Evolutionary conservation across 2,113 vertebrate genomes (phyloP).

Genomic region (Ursus arctos): DNA sequence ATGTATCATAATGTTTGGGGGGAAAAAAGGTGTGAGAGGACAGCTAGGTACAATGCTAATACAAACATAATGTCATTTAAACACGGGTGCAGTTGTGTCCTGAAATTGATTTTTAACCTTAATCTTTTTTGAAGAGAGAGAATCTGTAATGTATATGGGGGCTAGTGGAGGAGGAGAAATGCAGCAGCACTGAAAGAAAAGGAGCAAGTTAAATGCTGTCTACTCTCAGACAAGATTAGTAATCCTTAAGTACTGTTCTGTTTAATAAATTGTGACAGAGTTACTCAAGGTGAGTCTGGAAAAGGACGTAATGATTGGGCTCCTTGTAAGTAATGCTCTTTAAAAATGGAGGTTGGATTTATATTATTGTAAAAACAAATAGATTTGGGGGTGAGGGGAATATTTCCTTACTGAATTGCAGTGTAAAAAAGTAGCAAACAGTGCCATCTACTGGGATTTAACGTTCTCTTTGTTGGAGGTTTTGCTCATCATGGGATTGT

Average conservation of each 20-base stretch:
- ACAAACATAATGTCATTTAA: constrained; percentile 46
- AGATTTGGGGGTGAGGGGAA: constrained; percentile 58
- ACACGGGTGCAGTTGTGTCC: constrained; percentile 41
- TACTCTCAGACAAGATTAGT: constrained; percentile 79
- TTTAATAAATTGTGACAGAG: constrained; percentile 81
- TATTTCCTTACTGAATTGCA: constrained; percentile 37
- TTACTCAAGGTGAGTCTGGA: constrained; percentile 70
- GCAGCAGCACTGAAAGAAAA: constrained; percentile 72
- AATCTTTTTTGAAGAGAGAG: constrained; percentile 49
- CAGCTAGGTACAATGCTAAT: constrained; percentile 58
- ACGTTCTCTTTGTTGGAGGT: background rate
- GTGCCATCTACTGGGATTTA: constrained; percentile 87
- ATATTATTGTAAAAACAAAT: constrained; percentile 72
- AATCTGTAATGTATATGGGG: background rate
- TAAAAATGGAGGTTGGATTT: constrained; percentile 78
- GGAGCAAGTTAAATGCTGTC: constrained; percentile 78
- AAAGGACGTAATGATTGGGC: constrained; percentile 74
- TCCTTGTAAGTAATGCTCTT: constrained; percentile 80
- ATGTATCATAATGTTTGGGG: constrained; percentile 57
- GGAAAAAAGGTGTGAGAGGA: constrained; percentile 51
- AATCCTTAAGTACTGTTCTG: constrained; percentile 78
- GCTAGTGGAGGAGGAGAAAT: background rate
- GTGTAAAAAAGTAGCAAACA: constrained; percentile 84
- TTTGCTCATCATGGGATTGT: background rate
- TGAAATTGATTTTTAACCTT: constrained; percentile 75